phyloP scores from a whole-genome alignment of 1,140 invertebrate species.

The Meloidogyne chitwoodi region DNA sequence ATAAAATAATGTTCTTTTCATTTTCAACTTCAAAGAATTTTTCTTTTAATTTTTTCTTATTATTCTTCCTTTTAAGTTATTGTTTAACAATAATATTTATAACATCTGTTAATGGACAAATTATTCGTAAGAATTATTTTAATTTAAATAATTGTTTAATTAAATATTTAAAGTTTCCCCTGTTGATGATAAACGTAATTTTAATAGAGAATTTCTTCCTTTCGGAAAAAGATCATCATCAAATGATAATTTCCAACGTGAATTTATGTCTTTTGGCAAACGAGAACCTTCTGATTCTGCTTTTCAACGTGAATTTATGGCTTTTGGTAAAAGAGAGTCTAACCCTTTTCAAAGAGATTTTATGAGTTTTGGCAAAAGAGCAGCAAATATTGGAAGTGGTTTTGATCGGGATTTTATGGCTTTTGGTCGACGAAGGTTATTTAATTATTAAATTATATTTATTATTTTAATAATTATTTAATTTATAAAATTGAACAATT shows the following conservation, averaged over 20 bases:
- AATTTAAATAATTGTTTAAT: background rate
- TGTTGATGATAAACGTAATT: conserved; percentile 20
- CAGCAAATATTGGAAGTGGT: background rate
- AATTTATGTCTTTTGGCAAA: conserved; percentile 27
- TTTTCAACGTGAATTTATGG: conserved; percentile 23
- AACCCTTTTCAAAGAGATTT: background rate
- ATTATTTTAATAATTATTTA: no score
- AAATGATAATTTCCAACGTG: conserved; percentile 18
- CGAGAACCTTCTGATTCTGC: background rate
- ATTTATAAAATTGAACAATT: no score
- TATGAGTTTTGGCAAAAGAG: background rate
- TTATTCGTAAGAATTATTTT: background rate
- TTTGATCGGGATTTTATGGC: conserved; percentile 13
- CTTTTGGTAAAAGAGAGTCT: conserved; percentile 15
- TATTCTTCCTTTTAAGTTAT: background rate
- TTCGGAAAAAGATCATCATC: conserved; percentile 16
- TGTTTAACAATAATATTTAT: background rate
- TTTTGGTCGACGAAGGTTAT: conserved; percentile 5
- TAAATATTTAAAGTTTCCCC: conserved; percentile 1
- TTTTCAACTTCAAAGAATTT: background rate
- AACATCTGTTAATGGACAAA: background rate
- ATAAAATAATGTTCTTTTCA: no score
- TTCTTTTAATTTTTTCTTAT: background rate
- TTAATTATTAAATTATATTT: background rate
- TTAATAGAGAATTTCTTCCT: conserved; percentile 22